Evolutionary conservation across 2,888 invertebrate species (phyloP).

Genomic region (Calliphora vomitoria): DNA sequence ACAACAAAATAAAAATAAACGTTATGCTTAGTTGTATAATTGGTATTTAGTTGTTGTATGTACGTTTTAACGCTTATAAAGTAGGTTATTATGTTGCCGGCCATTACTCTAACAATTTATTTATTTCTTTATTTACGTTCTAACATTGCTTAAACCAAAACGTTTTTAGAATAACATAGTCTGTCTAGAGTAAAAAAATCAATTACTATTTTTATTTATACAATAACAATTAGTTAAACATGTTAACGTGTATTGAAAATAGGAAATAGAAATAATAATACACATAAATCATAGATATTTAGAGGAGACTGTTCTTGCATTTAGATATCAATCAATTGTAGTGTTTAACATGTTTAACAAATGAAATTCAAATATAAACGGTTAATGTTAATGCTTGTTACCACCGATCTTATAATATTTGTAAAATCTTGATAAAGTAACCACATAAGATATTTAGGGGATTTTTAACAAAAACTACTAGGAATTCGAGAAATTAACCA

Average conservation of each 20-base stretch:
- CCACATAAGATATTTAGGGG: no score
- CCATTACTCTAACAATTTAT: conserved; percentile 7
- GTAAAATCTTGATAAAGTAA: no score
- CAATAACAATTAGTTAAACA: conserved; percentile 55
- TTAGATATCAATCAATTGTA: conserved; percentile 18
- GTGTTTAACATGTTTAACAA: not conserved
- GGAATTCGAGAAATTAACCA: no score
- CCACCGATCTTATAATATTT: no score
- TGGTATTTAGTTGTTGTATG: conserved; percentile 52
- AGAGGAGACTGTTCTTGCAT: not conserved
- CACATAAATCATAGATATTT: conserved; percentile 3
- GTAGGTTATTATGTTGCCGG: conserved; percentile 62
- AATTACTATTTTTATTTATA: conserved; percentile 45
- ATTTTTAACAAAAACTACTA: no score
- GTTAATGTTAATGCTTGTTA: not conserved
- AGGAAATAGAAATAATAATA: conserved; percentile 46
- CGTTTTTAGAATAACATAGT: conserved; percentile 10
- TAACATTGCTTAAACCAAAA: not conserved
- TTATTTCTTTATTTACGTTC: conserved; percentile 24
- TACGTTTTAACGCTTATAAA: conserved; percentile 62
- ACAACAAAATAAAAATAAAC: no score
- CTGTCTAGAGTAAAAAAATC: conserved; percentile 30
- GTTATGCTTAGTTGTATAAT: conserved; percentile 31
- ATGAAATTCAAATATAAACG: not conserved
- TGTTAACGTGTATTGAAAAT: conserved; percentile 29